These are phyloP conservation scores for Silurus aristotelis DNA, from an alignment of 2,797 vertebrate genomes.

Conservation along the genomic window DNA sequence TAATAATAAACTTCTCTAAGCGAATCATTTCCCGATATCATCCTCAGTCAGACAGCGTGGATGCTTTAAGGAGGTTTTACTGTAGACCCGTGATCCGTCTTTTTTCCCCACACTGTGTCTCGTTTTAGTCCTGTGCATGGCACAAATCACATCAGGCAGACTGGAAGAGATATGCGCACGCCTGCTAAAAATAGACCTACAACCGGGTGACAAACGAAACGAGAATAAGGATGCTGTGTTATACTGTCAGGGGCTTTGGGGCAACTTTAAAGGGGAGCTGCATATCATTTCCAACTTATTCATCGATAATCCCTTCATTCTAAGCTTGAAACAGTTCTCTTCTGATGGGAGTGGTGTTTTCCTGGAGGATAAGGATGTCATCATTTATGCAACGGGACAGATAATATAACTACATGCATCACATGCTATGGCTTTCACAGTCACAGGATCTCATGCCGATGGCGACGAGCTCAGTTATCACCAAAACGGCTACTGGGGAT, in stretches of 20 bases:
- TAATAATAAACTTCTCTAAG: not conserved
- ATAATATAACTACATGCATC: not conserved
- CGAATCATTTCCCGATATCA: not conserved
- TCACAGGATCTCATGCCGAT: not conserved
- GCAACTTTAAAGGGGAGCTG: not conserved
- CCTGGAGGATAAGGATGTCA: not conserved
- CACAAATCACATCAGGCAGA: not conserved
- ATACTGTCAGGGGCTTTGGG: not conserved
- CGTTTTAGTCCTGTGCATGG: not conserved
- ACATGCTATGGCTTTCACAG: not conserved
- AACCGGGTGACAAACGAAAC: not conserved
- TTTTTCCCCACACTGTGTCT: not conserved
- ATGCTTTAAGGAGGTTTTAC: not conserved
- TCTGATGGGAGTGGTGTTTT: not conserved
- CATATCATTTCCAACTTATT: not conserved
- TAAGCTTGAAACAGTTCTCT: not conserved
- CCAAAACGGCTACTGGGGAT: not conserved
- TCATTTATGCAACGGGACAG: not conserved
- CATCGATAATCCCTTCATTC: not conserved
- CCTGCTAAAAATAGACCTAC: not conserved
- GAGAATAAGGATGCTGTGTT: not conserved
- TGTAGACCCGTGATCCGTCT: not conserved
- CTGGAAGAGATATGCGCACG: slow-evolving; percentile 15
- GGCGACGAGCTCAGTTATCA: too few relatives aligned
- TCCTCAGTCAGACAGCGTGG: not conserved